Base-by-base conservation (phyloP, 2,797 vertebrate genomes). In the Spinus olivaceus region DNA sequence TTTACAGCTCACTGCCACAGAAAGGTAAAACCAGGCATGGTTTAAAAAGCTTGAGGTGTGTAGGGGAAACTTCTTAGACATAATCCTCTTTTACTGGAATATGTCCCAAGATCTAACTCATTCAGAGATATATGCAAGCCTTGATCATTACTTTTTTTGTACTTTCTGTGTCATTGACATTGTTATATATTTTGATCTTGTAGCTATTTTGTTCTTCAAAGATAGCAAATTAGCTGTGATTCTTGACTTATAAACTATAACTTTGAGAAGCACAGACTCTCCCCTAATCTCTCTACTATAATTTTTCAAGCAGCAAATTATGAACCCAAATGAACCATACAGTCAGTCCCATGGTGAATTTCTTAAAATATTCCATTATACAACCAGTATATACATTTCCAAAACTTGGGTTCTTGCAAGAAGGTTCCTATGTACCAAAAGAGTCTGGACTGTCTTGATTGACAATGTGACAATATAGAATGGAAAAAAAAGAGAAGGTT, bases 311-410 rank as follows among this genome's bases (percentile, higher is more conserved):
- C 28, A 76, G 10, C 1, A 86, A 63, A 70, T 49, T 69, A 60
- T 2, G 2, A 86, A 10, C 5, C 8, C 32, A 63, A 51, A 61
- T 56, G 28, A 88, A 6, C 8, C 15, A 19, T 51, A 16, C 3
- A 56, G 22, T 47, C 5, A 57, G 25, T 33, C 3, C 4, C 23
- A 35, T 25, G 7, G 5, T 25, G 21, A 53, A 90, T 74, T 86
- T 77, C 24, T 42, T 60, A 51, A 65, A 92, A 86, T 77, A 51
- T 41, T 59, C 19, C 69, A 28, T 44, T 27, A 30, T 56, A 33
- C 0, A 3, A 32, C 27, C 2, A 2, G 2, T 13, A 4, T 28
- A 57, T 17, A 22, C 2, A n/a, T 71, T 63, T 53, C 24, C 53
- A 74, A 71, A 80, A 17, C 5, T 64, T 23, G 54, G 7, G 1